Base-by-base conservation (phyloP, 1,140 invertebrate species). In the Idris sp. region DNA sequence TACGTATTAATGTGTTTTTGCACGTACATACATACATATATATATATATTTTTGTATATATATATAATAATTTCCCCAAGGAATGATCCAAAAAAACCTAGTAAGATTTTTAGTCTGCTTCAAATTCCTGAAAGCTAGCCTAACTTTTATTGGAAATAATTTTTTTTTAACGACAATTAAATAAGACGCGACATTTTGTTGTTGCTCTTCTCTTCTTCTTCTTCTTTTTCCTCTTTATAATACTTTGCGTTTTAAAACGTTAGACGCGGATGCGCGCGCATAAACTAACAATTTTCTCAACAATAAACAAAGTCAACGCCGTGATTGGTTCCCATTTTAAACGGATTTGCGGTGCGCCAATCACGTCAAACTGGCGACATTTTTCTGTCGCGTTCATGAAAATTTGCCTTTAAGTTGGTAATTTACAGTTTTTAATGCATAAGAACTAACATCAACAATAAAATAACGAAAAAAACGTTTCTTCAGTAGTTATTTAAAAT, bases 281-380 rank as follows among this genome's bases (percentile, higher is more conserved):
- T 3, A 2, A 13, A 26, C 13, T 6, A 3, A 43, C 25, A 10
- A 43, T 26, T n/a, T 43, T 43, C 25, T 5, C 13, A 43, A 26
- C 19, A 43, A 25, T 43, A 43, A 43, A 43, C 22, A 22, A 3
- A 11, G 13, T 14, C 1, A 15, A 26, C 18, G 40, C 18, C 28
- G 11, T 9, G 8, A 43, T 43, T 43, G 40, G 40, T 26, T 5
- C 19, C 40, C 19, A 26, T 43, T 43, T 43, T 18, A 41, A 41
- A 41, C 9, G 15, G 10, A 41, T 22, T 18, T n/a, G n/a, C n/a
- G n/a, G n/a, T n/a, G 18, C 35, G 38, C 16, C 16, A 41, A 19
- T 18, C 16, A 13, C 19, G 2, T 6, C 6, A 6, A 2, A 6
- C 6, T 22, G 19, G 19, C 3, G 6, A 6, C 19, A 6, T 22